A percentile compares a stretch with the other conserved stretches of the same genome.
Conservation (phyloP, 2,797 vertebrate species). For the Knipowitschia caucasica region DNA sequence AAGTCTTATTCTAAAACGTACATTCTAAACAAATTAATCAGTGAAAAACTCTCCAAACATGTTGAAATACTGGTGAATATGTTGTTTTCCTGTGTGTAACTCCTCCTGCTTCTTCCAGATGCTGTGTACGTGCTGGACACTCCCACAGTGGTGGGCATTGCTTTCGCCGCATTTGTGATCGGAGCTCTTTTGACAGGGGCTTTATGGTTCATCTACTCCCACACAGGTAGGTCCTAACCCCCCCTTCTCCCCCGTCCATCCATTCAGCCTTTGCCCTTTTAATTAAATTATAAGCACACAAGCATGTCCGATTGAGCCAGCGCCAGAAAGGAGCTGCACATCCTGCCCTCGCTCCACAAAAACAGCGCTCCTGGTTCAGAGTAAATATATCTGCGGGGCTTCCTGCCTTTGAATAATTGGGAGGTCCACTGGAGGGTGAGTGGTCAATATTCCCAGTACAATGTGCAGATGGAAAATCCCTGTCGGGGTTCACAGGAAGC, state of each 20-base stretch:
- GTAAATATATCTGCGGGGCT: conserved; percentile 77
- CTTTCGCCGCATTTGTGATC: conserved; percentile 92
- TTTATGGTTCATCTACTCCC: conserved; percentile 96
- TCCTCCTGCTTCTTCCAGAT: conserved; percentile 55
- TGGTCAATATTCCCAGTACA: conserved; percentile 57
- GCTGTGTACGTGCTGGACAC: conserved; percentile 84
- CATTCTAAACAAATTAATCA: no score
- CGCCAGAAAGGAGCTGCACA: conserved; percentile 65
- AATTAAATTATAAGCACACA: conserved; percentile 52
- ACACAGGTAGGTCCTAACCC: conserved; percentile 83
- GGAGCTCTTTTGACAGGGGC: conserved; percentile 92
- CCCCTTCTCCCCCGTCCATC: conserved; percentile 12
- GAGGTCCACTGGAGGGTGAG: conserved; percentile 41
- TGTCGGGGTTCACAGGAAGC: conserved; percentile 69
- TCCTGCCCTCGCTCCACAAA: conserved; percentile 67
- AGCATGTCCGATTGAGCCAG: conserved; percentile 44
- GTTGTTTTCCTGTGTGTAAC: conserved; percentile 11
- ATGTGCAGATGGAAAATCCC: conserved; percentile 71
- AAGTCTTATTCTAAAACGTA: no score
- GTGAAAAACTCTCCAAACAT: background rate
- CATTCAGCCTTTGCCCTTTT: conserved; percentile 18
- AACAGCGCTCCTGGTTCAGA: conserved; percentile 63
- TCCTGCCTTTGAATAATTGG: conserved; percentile 68
- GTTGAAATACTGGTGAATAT: background rate
- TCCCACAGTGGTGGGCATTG: conserved; percentile 90